phyloP scores from a whole-genome alignment of 2,113 vertebrate genomes.

The Scytalopus superciliaris region DNA sequence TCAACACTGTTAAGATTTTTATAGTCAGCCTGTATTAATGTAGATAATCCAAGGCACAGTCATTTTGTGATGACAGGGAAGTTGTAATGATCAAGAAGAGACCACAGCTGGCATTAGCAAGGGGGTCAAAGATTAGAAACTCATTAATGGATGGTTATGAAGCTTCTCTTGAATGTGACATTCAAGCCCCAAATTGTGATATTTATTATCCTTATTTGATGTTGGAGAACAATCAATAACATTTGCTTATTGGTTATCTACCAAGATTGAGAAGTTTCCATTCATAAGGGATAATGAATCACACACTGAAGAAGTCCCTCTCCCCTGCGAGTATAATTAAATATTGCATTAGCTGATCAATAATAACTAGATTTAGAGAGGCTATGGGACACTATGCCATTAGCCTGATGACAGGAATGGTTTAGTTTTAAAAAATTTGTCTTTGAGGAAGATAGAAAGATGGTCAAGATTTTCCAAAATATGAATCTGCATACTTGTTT shows the following conservation, averaged over 20 bases:
- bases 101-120: not conserved
- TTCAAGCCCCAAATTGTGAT: not conserved
- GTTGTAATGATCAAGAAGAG: not conserved
- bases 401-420: not conserved
- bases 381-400: not conserved
- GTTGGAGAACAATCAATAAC: constrained; percentile 31
- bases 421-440: not conserved
- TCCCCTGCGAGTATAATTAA: constrained; percentile 8
- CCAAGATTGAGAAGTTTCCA: constrained; percentile 28
- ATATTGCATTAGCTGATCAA: constrained; percentile 47
- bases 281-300: constrained; percentile 40
- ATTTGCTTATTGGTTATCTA: constrained; percentile 41
- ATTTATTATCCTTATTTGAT: constrained; percentile 51
- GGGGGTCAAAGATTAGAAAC: constrained; percentile 20
- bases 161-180: not conserved
- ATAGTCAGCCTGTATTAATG: not conserved
- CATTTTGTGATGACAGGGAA: not conserved
- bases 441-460: not conserved
- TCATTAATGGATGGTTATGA: constrained; percentile 32
- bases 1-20: not conserved
- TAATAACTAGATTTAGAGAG: constrained; percentile 39
- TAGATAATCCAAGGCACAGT: constrained; percentile 4
- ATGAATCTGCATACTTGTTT: not conserved
- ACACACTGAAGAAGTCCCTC: constrained; percentile 15
- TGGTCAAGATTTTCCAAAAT: not conserved